Conservation (phyloP, 2,113 vertebrate species). For the Oryzias curvinotus region DNA sequence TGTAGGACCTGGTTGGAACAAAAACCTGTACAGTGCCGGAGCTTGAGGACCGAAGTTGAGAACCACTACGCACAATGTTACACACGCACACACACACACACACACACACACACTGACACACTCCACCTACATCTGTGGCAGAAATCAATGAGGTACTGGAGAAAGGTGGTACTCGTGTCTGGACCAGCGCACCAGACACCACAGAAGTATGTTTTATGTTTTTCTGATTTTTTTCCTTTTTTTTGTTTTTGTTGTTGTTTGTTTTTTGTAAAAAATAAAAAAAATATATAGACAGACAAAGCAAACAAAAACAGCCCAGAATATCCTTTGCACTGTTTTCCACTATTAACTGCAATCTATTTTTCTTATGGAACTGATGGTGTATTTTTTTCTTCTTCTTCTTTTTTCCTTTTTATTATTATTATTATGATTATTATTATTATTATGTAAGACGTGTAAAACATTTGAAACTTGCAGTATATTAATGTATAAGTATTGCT, state of each 20-base stretch:
- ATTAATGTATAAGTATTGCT: constrained; percentile 75
- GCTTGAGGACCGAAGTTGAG: constrained; percentile 87
- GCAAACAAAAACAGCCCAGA: constrained; percentile 74
- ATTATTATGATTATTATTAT: constrained; percentile 68
- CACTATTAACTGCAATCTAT: constrained; percentile 79
- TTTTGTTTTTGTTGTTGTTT: constrained; percentile 73
- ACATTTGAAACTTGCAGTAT: constrained; percentile 73
- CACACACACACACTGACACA: constrained; percentile 25
- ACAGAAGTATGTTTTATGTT: constrained; percentile 72
- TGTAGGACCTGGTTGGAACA: constrained; percentile 88
- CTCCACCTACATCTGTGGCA: constrained; percentile 52
- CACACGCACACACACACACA: constrained; percentile 10
- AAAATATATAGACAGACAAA: constrained; percentile 39
- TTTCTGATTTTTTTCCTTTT: constrained; percentile 47
- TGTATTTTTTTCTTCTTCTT: constrained; percentile 65
- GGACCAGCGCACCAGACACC: constrained; percentile 73
- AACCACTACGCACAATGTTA: constrained; percentile 82
- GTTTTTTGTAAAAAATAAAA: constrained; percentile 74
- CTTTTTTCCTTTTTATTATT: constrained; percentile 9
- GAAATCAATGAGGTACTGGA: constrained; percentile 77
- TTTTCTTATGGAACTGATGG: constrained; percentile 77
- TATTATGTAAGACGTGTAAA: constrained; percentile 73
- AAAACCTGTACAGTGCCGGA: constrained; percentile 86
- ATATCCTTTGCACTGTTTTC: constrained; percentile 83
- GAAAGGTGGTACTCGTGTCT: constrained; percentile 72